Base-by-base conservation (phyloP, 2,888 invertebrate species). In the Pantelozetes paolii region DNA sequence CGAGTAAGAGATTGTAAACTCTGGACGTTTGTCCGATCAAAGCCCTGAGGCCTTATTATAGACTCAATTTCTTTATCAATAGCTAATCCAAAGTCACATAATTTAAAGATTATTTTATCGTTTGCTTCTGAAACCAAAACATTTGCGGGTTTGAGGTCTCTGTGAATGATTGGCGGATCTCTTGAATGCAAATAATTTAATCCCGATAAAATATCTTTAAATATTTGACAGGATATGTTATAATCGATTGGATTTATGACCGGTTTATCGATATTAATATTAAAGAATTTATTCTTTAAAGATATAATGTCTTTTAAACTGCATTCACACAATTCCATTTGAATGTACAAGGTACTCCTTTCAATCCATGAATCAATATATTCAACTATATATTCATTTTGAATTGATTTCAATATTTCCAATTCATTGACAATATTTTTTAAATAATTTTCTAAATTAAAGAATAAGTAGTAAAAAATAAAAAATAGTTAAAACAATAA, bases 11-110 rank as follows among this genome's bases (percentile, higher is more conserved):
- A n/a, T n/a, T n/a, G n/a, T n/a, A n/a, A n/a, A n/a, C n/a, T n/a
- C n/a, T n/a, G n/a, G n/a, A n/a, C n/a, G n/a, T n/a, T n/a, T n/a
- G n/a, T n/a, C n/a, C n/a, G n/a, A n/a, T n/a, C n/a, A n/a, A n/a
- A n/a, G n/a, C n/a, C n/a, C n/a, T n/a, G n/a, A n/a, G n/a, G n/a
- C n/a, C n/a, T n/a, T n/a, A n/a, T n/a, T 15, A 30, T 15, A 59
- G 1, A 3, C 5, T 28, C 5, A 8, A 6, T 2, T 30, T 28
- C 15, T 1, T 59, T 26, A 28, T 2, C 26, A 3, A 28, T 13
- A 59, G 57, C 57, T 15, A 59, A 59, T 28, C 57, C 57, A 28
- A 59, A 28, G 18, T 28, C 28, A 30, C 57, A 26, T 59, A 59
- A 28, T 20, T 50, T 50, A 18, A 45, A 8, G 13, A 50, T 6